A percentile compares a stretch with the other conserved stretches of the same genome.
These are phyloP conservation scores for Mastomys natalensis DNA, from an alignment of 2,113 vertebrate genomes.

Conservation along the genomic window DNA sequence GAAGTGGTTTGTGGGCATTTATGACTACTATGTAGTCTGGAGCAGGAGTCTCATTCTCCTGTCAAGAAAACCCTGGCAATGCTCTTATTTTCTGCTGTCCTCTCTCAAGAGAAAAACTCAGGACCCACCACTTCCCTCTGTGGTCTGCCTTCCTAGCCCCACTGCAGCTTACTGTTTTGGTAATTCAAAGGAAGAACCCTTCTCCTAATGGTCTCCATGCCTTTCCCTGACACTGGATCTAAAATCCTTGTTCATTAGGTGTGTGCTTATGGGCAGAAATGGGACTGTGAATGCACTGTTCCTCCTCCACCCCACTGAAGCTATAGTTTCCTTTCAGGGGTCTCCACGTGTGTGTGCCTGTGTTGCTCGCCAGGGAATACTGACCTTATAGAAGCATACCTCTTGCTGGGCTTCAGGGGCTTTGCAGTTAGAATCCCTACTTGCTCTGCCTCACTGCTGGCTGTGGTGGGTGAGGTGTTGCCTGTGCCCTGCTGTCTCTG, in stretches of 20 bases:
- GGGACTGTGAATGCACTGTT: background rate
- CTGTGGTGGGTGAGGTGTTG: background rate
- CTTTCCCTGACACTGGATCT: background rate
- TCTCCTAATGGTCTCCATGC: background rate
- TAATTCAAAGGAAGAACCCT: constrained; percentile 3
- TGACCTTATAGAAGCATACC: background rate
- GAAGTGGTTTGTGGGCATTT: constrained; percentile 4
- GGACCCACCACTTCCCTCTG: background rate
- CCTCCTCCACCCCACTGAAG: background rate
- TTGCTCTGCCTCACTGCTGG: background rate
- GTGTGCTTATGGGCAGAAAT: background rate
- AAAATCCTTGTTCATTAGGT: constrained; percentile 10
- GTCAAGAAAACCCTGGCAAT: background rate
- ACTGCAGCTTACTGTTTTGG: background rate
- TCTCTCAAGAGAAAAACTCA: background rate
- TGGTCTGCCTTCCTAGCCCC: background rate
- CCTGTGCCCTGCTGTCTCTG: background rate
- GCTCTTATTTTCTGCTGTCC: background rate
- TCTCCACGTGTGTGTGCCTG: background rate
- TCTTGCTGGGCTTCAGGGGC: background rate
- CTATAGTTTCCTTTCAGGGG: constrained; percentile 9
- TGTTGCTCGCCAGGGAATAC: background rate
- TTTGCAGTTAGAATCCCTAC: background rate
- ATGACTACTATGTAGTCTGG: constrained; percentile 22
- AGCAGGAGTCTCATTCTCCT: background rate